phyloP scores from a whole-genome alignment of 1,140 invertebrate genomes.

The Bombus ignitus region DNA sequence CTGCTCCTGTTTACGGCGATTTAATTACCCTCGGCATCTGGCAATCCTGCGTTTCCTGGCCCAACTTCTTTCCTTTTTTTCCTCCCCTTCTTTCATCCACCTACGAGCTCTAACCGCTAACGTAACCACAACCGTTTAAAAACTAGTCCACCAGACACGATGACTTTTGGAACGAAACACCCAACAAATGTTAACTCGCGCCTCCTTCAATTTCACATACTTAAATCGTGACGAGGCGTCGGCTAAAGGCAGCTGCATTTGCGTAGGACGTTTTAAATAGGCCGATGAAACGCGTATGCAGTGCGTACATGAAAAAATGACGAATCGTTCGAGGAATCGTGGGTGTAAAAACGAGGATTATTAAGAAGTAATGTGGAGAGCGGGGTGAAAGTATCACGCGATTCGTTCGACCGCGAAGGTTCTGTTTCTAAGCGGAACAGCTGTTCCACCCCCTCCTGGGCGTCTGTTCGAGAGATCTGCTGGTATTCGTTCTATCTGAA shows the following conservation, averaged over 20 bases:
- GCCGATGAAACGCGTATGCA: background rate
- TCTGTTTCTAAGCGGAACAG: conserved; percentile 60
- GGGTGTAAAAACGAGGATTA: background rate
- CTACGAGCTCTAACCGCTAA: conserved; percentile 33
- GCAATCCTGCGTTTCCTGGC: conserved; percentile 47
- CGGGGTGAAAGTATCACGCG: conserved; percentile 21
- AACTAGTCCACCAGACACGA: background rate
- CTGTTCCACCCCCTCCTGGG: conserved; percentile 63
- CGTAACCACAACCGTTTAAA: conserved; percentile 1
- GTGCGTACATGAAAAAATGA: background rate
- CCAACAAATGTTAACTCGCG: background rate
- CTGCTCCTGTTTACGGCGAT: conserved; percentile 61
- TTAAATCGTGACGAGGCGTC: background rate
- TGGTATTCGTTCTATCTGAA: conserved; percentile 65
- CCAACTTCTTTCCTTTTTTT: background rate
- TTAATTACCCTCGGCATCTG: conserved; percentile 62
- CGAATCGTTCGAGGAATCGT: background rate
- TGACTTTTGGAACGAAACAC: background rate
- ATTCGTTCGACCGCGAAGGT: conserved; percentile 15
- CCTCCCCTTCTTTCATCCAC: conserved; percentile 16
- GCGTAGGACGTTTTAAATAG: background rate
- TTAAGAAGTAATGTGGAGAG: background rate
- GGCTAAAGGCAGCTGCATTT: background rate
- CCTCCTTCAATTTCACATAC: background rate
- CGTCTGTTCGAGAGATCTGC: conserved; percentile 58